Percentiles rank a stretch among this genome's conserved stretches.
Conservation (phyloP, 2,113 vertebrate species). For the Chinchilla lanigera region DNA sequence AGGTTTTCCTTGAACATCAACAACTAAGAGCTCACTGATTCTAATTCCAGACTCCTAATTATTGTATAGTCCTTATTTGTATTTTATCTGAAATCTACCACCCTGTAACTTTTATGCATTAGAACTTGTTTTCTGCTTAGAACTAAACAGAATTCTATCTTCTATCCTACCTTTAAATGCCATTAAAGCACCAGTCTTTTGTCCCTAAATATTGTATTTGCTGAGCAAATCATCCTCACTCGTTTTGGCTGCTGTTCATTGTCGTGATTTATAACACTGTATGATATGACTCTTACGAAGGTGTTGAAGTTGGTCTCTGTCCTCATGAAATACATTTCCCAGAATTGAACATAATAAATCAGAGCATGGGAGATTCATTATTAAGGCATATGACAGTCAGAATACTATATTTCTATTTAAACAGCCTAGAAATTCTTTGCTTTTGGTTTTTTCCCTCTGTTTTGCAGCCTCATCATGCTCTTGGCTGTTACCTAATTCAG, state of each 20-base stretch:
- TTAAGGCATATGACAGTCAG: constrained; percentile 56
- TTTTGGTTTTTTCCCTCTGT: neutral
- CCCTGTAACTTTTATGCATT: constrained; percentile 40
- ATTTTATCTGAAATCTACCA: constrained; percentile 49
- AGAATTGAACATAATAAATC: constrained; percentile 76
- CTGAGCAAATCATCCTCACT: constrained; percentile 59
- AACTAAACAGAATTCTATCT: constrained; percentile 51
- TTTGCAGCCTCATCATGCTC: constrained; percentile 47
- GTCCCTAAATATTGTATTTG: constrained; percentile 70
- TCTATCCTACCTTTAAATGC: constrained; percentile 26
- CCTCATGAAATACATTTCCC: constrained; percentile 70
- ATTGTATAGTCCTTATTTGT: constrained; percentile 38
- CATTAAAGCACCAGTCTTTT: constrained; percentile 43
- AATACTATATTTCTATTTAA: constrained; percentile 70
- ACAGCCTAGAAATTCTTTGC: constrained; percentile 16
- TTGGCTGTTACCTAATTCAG: constrained; percentile 37
- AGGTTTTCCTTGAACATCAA: constrained; percentile 30
- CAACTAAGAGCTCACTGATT: neutral
- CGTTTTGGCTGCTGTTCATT: constrained; percentile 31
- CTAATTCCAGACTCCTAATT: constrained; percentile 32
- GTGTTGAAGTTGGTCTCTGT: constrained; percentile 70
- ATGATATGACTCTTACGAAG: constrained; percentile 56
- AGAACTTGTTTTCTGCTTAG: constrained; percentile 49
- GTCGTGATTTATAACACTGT: constrained; percentile 68
- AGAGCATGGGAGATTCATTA: constrained; percentile 66